Base-by-base conservation (phyloP, 2,797 vertebrate species). In the Pagetopsis macropterus region DNA sequence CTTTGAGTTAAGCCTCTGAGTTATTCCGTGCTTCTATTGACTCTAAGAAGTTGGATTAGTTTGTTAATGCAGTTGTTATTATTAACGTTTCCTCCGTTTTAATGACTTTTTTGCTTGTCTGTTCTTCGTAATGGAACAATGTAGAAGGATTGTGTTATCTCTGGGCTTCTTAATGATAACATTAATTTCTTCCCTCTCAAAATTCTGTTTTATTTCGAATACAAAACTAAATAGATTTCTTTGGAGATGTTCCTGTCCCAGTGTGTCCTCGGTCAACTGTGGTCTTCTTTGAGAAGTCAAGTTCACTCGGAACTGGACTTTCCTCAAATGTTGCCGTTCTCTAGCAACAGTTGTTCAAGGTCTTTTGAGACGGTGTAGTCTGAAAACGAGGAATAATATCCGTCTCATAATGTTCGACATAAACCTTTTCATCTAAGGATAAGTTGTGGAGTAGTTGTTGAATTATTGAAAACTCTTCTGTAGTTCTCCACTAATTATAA, bases 1-100 rank as follows among this genome's bases (percentile, higher is more conserved):
- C 51, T 37, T 48, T 63, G 65, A 67, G 33, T 37, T 19, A 27
- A 66, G 7, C 67, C 37, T 48, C 37, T 63, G 76, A 88, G 33
- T 45, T 70, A 61, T 69, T 69, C 8, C 19, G 46, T 58, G 57
- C 60, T 21, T 15, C 5, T 70, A 86, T 89, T 59, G 78, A 84
- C 88, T 90, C 84, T 59, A 71, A 67, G 51, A 57, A n/a, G 61
- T 78, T 74, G 61, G 40, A 86, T 84, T 84, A 62, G 46, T 56
- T 72, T 66, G 65, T 80, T 66, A 63, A 40, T 83, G 54, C 37
- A 70, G 54, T 81, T 44, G 43, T 72, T 67, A 48, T 75, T 27
- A 5, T 27, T 5, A 27, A 27, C 1, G 27, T 27, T 76, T 6
- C 9, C 37, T 40, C 37, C 41, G 44, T 9, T 2, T 23, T 72